Percentiles rank a stretch among this genome's conserved stretches.
phyloP scores from a whole-genome alignment of 2,113 vertebrate genomes.

The Archilochus colubris region DNA sequence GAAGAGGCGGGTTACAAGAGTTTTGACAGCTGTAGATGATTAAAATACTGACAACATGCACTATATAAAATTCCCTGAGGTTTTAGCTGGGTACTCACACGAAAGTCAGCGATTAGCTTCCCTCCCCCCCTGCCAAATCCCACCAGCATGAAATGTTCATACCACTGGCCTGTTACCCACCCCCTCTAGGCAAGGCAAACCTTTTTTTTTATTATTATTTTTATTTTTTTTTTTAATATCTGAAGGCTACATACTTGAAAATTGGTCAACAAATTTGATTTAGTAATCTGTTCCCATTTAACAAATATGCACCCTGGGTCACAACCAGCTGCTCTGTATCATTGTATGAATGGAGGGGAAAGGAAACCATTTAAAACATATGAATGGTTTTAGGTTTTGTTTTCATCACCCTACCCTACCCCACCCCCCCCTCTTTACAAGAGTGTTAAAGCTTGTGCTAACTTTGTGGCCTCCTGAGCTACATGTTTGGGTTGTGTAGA shows the following conservation, averaged over 20 bases:
- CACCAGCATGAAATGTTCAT: slow-evolving; percentile 47
- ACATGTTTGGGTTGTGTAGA: background rate
- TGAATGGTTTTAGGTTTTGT: slow-evolving; percentile 44
- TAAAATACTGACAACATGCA: slow-evolving; percentile 88
- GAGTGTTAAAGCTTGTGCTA: slow-evolving; percentile 41
- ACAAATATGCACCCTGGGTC: slow-evolving; percentile 61
- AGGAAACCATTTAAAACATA: slow-evolving; percentile 28
- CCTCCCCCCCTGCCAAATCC: slow-evolving; percentile 40
- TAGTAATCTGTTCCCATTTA: slow-evolving; percentile 73
- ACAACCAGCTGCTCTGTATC: slow-evolving; percentile 73
- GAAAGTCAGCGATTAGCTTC: slow-evolving; percentile 76
- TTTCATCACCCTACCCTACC: background rate
- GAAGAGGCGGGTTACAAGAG: slow-evolving; percentile 87
- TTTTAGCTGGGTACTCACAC: slow-evolving; percentile 79
- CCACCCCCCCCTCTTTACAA: background rate
- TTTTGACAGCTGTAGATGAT: slow-evolving; percentile 90
- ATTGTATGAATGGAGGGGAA: slow-evolving; percentile 1
- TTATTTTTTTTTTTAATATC: background rate
- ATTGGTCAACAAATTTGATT: slow-evolving; percentile 62
- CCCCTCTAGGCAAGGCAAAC: slow-evolving; percentile 26
- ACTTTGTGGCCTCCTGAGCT: slow-evolving; percentile 47
- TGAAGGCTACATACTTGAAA: slow-evolving; percentile 66
- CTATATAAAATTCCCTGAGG: slow-evolving; percentile 83
- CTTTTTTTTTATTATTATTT: background rate
- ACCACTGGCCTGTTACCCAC: slow-evolving; percentile 10